These are phyloP conservation scores for Cylas formicarius DNA, from an alignment of 1,140 invertebrate genomes.

Conservation along the genomic window DNA sequence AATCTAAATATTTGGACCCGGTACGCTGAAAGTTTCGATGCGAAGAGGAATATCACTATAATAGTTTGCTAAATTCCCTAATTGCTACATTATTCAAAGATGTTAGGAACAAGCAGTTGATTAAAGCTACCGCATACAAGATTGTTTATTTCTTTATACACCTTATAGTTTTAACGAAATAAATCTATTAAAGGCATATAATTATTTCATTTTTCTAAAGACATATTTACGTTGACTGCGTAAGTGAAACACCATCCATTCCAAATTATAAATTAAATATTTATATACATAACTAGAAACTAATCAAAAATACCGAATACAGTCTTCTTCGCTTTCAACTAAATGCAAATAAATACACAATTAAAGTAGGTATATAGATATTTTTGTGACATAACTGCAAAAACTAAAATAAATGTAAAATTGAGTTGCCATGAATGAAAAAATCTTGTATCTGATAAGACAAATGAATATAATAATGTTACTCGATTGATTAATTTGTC, in stretches of 20 bases:
- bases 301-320: no score
- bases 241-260: neutral
- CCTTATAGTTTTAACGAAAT: neutral
- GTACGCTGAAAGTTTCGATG: conserved; percentile 6
- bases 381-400: no score
- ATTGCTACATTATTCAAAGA: conserved; percentile 13
- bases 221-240: neutral
- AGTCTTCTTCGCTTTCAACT: no score
- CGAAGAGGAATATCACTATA: conserved; percentile 13
- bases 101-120: conserved; percentile 18
- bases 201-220: conserved; percentile 8
- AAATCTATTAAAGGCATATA: conserved; percentile 1
- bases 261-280: conserved; percentile 1
- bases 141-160: neutral
- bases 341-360: no score
- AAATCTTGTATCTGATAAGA: no score
- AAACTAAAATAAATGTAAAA: no score
- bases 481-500: no score
- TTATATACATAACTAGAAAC: conserved; percentile 1
- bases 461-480: no score
- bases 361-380: no score
- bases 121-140: conserved; percentile 17
- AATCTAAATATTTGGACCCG: conserved; percentile 17
- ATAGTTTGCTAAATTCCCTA: conserved; percentile 4
- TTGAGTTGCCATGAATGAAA: no score